Base-by-base conservation (phyloP, 92 coral and sea anemone genomes). In the Umimayanthus chanpuru region DNA sequence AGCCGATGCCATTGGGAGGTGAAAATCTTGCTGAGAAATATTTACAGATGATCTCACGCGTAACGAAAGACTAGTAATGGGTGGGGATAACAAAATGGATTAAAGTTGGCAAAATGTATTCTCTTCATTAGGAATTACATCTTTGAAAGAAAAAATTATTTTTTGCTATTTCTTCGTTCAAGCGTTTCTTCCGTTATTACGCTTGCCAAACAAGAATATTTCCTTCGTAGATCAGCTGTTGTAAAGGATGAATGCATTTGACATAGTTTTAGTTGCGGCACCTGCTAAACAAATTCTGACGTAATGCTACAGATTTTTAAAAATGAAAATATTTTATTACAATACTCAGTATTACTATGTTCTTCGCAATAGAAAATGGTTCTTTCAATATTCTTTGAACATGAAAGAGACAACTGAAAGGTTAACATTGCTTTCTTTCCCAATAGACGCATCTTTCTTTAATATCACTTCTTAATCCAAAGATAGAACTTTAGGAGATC, bases 261-360 rank as follows among this genome's bases (percentile, higher is more conserved):
- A 23, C 81, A 78, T 8, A 16, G 32, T 25, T 44, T n/a, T 2
- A 78, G 14, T 43, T 30, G 40, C 16, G 9, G 82, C 65, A 78
- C 82, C 82, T 78, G 82, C 82, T 78, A 47, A 78, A 78, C 39
- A 21, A n/a, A 78, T 78, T 44, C 82, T 78, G 82, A 78, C 82
- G 26, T 78, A 78, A 78, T 16, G 32, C 82, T 47, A 78, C 32
- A 49, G 36, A 49, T 25, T 28, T 50, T n/a, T n/a, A n/a, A 78
- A 25, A 44, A 18, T 16, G n/a, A 78, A 11, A 53, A 49, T 66
- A 44, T 53, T 53, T 43, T 12, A 10, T 61, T 61, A 61, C 79
- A 75, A 32, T 75, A 43, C 25, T n/a, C n/a, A n/a, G n/a, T n/a
- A 32, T 32, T 32, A 32, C 36, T 32, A 23, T 12, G 3, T 78